Base-by-base conservation (phyloP, 2,797 vertebrate species). In the Silurus lanzhouensis region DNA sequence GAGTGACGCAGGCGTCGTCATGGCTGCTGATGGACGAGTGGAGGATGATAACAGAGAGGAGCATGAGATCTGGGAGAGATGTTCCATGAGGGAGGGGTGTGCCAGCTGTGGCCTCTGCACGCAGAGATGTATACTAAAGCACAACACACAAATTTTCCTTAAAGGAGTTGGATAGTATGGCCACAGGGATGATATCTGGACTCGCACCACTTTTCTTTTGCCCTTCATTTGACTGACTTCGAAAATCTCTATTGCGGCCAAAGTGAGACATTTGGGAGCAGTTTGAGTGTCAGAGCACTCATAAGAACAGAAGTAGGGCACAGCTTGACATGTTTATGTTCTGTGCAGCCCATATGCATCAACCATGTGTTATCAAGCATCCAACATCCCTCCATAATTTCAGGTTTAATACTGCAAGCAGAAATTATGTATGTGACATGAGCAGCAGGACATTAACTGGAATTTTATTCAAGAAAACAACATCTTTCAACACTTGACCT, bases 1-100 rank as follows among this genome's bases (percentile, higher is more conserved):
- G 80, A 88, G 82, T 84, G 88, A 84, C 72, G 80, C 83, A 84
- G 27, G 84, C 58, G 71, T 87, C 82, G 78, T 83, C 86, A 83
- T 84, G 88, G 89, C 86, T 90, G 84, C 85, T 83, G 87, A 90
- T 89, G 89, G 90, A 84, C 76, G 15, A 74, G 19, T 80, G 67
- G 72, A 58, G 9, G 60, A 82, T 78, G 84, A 83, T 82, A 87
- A 85, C 82, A 55, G 80, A 83, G 84, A 64, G 71, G 66, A 83
- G 82, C 80, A 83, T 63, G 48, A 90, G 74, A 83, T 57, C 84
- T 71, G 19, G 55, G 80, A 84, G 83, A 71, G 61, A 78, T 85
- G 76, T 89, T 86, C 27, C 57, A 46, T 31, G 63, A 86, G 74
- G 78, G 84, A 82, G 77, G 87, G 58, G 44, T 48, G 7, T 72